Percentiles rank a stretch among this genome's conserved stretches.
Conservation (phyloP, 2,888 invertebrate genomes). For the Anthophora plumipes region DNA sequence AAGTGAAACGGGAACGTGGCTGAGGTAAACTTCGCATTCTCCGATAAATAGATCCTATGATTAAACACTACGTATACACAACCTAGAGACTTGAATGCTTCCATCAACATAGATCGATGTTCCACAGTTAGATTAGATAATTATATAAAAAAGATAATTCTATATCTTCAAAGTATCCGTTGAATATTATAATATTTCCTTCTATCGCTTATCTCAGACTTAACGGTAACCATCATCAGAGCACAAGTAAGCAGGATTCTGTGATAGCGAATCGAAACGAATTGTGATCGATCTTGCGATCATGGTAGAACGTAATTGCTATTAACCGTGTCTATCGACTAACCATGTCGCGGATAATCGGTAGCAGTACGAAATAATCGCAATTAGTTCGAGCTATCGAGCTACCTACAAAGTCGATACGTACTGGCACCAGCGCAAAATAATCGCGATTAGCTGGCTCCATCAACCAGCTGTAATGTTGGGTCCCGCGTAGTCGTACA, state of each 20-base stretch:
- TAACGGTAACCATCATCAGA: not conserved
- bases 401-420: conserved; percentile 15
- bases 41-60: not conserved
- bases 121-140: too few relatives aligned
- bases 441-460: conserved; percentile 50
- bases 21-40: not conserved
- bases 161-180: not conserved
- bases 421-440: not conserved
- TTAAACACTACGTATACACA: not conserved
- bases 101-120: too few relatives aligned
- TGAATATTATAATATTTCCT: not conserved
- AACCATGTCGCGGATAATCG: conserved; percentile 43
- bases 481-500: conserved; percentile 18
- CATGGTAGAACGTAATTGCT: conserved; percentile 36
- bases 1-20: too few relatives aligned
- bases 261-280: conserved; percentile 12
- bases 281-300: conserved; percentile 37
- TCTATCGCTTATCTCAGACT: conserved; percentile 18
- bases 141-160: too few relatives aligned
- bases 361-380: conserved; percentile 49
- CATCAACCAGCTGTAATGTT: conserved; percentile 19
- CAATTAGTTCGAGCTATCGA: conserved; percentile 35
- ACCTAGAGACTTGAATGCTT: too few relatives aligned
- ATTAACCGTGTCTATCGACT: conserved; percentile 44
- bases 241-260: not conserved